Evolutionary conservation across 2,888 invertebrate genomes (phyloP).

Genomic region (Volucella inflata): DNA sequence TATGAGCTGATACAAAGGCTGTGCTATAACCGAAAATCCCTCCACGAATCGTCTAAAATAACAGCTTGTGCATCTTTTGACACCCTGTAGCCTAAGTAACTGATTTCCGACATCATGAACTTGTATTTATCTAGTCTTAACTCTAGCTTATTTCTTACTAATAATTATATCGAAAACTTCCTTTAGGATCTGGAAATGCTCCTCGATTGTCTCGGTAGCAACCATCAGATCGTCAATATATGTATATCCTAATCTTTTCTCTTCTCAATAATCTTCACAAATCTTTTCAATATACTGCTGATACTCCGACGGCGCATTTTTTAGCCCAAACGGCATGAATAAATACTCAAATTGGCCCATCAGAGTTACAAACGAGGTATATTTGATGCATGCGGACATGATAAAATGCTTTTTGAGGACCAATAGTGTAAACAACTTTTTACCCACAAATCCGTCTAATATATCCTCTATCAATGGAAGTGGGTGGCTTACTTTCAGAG

Average conservation of each 20-base stretch:
- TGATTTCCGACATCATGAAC: slow-evolving; percentile 62
- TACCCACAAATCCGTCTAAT: no score
- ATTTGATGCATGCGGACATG: no score
- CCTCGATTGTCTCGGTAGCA: slow-evolving; percentile 57
- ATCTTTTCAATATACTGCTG: no score
- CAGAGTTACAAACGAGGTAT: no score
- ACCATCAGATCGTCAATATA: no score
- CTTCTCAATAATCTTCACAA: no score
- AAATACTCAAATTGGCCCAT: slow-evolving; percentile 33
- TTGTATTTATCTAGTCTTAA: slow-evolving; percentile 66
- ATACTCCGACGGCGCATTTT: no score
- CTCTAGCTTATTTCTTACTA: slow-evolving; percentile 39
- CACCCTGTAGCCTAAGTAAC: slow-evolving; percentile 74
- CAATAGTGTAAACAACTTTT: no score
- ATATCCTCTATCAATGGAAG: no score
- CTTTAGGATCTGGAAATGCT: slow-evolving; percentile 18
- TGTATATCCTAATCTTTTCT: no score
- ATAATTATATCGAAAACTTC: slow-evolving; percentile 13
- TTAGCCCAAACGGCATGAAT: no score
- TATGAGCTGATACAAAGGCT: slow-evolving; percentile 27
- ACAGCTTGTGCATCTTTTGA: slow-evolving; percentile 65
- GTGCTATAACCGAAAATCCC: slow-evolving; percentile 37
- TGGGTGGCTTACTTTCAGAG: no score
- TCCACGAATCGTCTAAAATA: slow-evolving; percentile 47
- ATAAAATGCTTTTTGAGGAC: slow-evolving; percentile 23